Evolutionary conservation across 2,113 vertebrate genomes (phyloP).

Genomic region (Zapus hudsonius): DNA sequence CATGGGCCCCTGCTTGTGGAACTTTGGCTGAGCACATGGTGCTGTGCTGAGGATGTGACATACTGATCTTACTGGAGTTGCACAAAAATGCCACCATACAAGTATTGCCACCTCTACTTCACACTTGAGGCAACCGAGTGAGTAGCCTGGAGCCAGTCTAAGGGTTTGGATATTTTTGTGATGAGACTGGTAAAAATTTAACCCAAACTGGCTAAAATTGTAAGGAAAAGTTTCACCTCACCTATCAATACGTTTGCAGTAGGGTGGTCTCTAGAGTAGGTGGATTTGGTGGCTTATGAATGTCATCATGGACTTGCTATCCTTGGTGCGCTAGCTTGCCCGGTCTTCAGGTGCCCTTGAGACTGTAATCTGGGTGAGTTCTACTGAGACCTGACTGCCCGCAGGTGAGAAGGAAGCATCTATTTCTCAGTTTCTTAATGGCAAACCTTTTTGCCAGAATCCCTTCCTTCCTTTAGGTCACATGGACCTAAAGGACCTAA

Average conservation of each 20-base stretch:
- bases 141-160: not conserved
- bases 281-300: not conserved
- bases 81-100: accelerated
- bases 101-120: not conserved
- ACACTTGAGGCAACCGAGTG: not conserved
- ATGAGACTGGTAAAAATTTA: not conserved
- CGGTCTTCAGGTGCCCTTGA: not conserved
- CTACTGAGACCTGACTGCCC: not conserved
- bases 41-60: not conserved
- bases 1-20: not conserved
- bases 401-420: not conserved
- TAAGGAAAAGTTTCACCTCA: not conserved
- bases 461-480: not conserved
- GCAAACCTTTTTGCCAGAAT: not conserved
- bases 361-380: not conserved
- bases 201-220: not conserved
- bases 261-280: not conserved
- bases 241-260: not conserved
- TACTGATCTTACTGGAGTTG: not conserved
- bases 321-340: not conserved
- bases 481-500: not conserved
- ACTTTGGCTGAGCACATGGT: not conserved
- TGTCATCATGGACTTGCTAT: not conserved
- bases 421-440: not conserved
- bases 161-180: not conserved